phyloP scores from a whole-genome alignment of 2,888 invertebrate species.

The Eupithecia vulgata region DNA sequence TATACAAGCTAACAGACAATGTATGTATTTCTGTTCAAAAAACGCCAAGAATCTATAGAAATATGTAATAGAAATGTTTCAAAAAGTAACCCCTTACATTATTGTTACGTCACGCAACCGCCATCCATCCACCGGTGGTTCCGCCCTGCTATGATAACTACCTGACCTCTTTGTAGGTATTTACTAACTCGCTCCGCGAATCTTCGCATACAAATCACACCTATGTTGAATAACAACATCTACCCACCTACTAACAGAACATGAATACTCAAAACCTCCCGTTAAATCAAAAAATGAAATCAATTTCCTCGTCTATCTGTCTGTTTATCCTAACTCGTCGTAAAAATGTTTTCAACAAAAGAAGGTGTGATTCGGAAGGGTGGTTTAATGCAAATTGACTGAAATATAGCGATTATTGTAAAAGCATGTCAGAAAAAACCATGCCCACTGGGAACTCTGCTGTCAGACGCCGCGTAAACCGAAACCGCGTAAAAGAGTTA shows the following conservation, averaged over 20 bases:
- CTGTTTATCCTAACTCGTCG: too few relatives aligned
- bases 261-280: too few relatives aligned
- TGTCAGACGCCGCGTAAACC: not conserved
- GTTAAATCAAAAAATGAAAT: too few relatives aligned
- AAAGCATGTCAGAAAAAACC: not conserved
- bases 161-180: constrained; percentile 44
- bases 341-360: not conserved
- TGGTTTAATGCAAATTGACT: not conserved
- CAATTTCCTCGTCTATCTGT: too few relatives aligned
- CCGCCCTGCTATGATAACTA: constrained; percentile 35
- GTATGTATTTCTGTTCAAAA: not conserved
- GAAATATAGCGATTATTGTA: not conserved
- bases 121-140: constrained; percentile 26
- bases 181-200: constrained; percentile 33
- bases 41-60: too few relatives aligned
- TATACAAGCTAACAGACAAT: not conserved
- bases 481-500: not conserved
- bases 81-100: not conserved
- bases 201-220: constrained; percentile 44
- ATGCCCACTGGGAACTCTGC: too few relatives aligned
- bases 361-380: not conserved
- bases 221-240: constrained; percentile 46
- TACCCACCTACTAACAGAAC: constrained; percentile 41
- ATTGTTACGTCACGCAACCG: constrained; percentile 8
- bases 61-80: not conserved